Conservation (phyloP, 1,140 invertebrate genomes). For the Globodera rostochiensis region DNA sequence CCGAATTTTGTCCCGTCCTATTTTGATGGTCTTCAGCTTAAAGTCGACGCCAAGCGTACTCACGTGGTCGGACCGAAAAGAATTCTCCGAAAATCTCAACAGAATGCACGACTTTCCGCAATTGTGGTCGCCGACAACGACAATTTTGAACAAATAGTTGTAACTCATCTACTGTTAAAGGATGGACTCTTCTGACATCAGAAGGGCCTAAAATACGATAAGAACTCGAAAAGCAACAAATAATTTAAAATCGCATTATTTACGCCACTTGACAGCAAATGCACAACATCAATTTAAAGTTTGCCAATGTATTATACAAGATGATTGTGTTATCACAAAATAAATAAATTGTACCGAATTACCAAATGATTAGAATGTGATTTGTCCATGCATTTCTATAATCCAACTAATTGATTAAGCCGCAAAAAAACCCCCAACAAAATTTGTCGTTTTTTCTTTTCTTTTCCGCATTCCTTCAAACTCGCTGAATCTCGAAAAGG, state of each 20-base stretch:
- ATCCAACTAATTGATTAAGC: background rate
- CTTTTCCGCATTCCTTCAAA: conserved; percentile 20
- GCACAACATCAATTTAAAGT: no score
- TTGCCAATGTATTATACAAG: no score
- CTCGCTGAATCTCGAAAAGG: conserved; percentile 78
- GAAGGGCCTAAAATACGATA: background rate
- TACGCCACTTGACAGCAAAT: no score
- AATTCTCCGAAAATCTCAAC: conserved; percentile 62
- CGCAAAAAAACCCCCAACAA: background rate
- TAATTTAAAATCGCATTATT: background rate
- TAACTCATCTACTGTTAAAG: conserved; percentile 55
- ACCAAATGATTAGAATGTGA: background rate
- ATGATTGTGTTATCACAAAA: background rate
- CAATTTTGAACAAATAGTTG: conserved; percentile 65
- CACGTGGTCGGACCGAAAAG: conserved; percentile 62
- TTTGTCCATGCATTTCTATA: conserved; percentile 11
- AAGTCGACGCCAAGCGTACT: conserved; percentile 64
- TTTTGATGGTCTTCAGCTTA: conserved; percentile 65
- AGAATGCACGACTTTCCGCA: conserved; percentile 63
- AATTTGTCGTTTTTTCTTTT: background rate
- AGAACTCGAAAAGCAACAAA: background rate
- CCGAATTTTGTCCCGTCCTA: conserved; percentile 61
- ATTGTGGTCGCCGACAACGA: conserved; percentile 65
- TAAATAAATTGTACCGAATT: background rate
- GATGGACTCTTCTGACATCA: conserved; percentile 3